A percentile compares a stretch with the other conserved stretches of the same genome.
Evolutionary conservation across 1,140 invertebrate species (phyloP).

Genomic region (Lordiphosa stackelbergi): DNA sequence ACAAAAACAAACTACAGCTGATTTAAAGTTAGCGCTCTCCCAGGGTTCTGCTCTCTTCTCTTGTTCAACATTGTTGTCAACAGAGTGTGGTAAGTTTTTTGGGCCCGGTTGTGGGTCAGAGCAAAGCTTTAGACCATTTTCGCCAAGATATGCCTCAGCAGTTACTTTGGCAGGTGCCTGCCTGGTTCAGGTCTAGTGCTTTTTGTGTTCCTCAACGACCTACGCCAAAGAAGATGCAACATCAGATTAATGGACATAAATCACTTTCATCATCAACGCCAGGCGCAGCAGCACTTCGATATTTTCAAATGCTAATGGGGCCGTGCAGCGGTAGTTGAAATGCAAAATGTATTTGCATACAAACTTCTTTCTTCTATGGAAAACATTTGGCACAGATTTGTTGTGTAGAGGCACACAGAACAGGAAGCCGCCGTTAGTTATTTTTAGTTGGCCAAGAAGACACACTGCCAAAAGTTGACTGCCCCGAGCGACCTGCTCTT

Average conservation of each 20-base stretch:
- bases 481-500: conserved; percentile 12
- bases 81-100: conserved; percentile 5
- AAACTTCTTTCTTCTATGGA: conserved; percentile 28
- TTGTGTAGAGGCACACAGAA: conserved; percentile 27
- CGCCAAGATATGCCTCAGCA: too few relatives aligned
- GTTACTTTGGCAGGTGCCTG: too few relatives aligned
- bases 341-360: conserved; percentile 44
- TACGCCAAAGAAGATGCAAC: conserved; percentile 27
- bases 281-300: conserved; percentile 13
- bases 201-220: conserved; percentile 28
- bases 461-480: conserved; percentile 54
- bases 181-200: conserved; percentile 57
- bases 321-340: conserved; percentile 35
- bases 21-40: conserved; percentile 46
- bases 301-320: conserved; percentile 52
- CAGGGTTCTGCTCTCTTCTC: conserved; percentile 1
- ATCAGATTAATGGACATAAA: conserved; percentile 51
- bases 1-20: conserved; percentile 74
- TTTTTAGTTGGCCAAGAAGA: conserved; percentile 54
- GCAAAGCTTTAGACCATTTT: too few relatives aligned
- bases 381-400: conserved; percentile 64
- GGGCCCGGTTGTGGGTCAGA: conserved; percentile 4
- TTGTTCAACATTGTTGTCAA: background rate
- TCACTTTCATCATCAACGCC: conserved; percentile 60
- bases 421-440: conserved; percentile 55